Evolutionary conservation across 2,113 vertebrate genomes (phyloP).

Genomic region (Callipepla squamata): DNA sequence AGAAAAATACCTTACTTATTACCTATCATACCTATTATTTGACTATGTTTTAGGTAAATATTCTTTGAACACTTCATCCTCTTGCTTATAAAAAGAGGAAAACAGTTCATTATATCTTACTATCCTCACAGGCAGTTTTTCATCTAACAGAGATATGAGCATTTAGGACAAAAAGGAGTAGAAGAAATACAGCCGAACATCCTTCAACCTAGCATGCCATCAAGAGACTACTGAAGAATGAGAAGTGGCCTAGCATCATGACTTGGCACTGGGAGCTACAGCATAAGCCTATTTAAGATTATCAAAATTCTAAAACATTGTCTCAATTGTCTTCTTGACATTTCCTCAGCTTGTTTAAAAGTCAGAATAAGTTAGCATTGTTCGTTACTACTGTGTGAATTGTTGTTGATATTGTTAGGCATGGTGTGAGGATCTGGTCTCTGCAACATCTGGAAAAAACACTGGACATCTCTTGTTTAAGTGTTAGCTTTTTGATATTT

Average conservation of each 20-base stretch:
- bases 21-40: accelerated
- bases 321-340: background rate
- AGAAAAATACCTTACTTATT: background rate
- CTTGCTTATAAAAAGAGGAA: background rate
- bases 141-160: background rate
- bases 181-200: background rate
- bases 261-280: background rate
- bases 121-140: background rate
- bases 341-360: background rate
- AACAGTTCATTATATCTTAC: background rate
- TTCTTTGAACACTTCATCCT: background rate
- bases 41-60: background rate
- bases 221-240: background rate
- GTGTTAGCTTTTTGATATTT: background rate
- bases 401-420: accelerated
- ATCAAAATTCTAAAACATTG: background rate
- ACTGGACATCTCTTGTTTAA: background rate
- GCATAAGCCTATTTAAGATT: background rate
- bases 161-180: background rate
- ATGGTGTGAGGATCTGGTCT: accelerated
- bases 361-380: background rate
- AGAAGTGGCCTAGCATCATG: accelerated
- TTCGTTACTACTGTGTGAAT: background rate
- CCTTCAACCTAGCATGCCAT: accelerated
- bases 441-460: background rate